Percentiles rank a stretch among this genome's conserved stretches.
These are phyloP conservation scores for Eleutherodactylus coqui DNA, from an alignment of 2,797 vertebrate species.

Conservation along the genomic window DNA sequence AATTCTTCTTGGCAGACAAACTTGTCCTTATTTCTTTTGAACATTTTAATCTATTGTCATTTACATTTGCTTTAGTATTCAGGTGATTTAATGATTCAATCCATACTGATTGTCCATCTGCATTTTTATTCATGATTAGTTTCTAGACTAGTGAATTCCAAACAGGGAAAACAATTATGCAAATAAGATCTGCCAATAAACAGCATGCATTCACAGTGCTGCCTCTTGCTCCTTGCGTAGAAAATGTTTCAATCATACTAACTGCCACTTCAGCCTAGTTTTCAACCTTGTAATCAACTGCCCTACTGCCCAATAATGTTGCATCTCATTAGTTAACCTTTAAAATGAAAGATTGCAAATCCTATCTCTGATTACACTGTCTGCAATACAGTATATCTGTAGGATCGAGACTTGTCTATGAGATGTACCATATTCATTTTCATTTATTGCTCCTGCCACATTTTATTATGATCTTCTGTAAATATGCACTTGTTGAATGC, in stretches of 20 bases:
- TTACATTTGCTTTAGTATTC: slow-evolving; percentile 44
- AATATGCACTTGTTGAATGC: slow-evolving; percentile 15
- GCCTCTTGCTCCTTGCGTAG: slow-evolving; percentile 48
- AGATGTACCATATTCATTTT: neutral
- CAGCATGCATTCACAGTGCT: slow-evolving; percentile 43
- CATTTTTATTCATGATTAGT: slow-evolving; percentile 61
- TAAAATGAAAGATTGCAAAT: slow-evolving; percentile 12
- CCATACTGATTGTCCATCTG: slow-evolving; percentile 62
- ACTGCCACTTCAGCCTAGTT: slow-evolving; percentile 60
- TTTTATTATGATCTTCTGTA: slow-evolving; percentile 14
- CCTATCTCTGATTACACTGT: slow-evolving; percentile 1
- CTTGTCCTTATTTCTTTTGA: slow-evolving; percentile 27
- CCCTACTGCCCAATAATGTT: slow-evolving; percentile 38
- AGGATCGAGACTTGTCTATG: neutral
- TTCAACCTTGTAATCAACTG: slow-evolving; percentile 59
- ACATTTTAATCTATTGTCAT: slow-evolving; percentile 53
- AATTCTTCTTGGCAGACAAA: slow-evolving; percentile 20
- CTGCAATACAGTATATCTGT: neutral
- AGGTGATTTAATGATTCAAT: slow-evolving; percentile 60
- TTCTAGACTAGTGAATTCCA: slow-evolving; percentile 53
- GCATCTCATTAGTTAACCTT: slow-evolving; percentile 53
- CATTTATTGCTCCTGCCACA: slow-evolving; percentile 11
- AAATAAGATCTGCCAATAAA: slow-evolving; percentile 60
- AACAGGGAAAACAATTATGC: slow-evolving; percentile 61
- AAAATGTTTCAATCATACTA: slow-evolving; percentile 62